Evolutionary conservation across 2,888 invertebrate species (phyloP).

Genomic region (Furcula furcula): DNA sequence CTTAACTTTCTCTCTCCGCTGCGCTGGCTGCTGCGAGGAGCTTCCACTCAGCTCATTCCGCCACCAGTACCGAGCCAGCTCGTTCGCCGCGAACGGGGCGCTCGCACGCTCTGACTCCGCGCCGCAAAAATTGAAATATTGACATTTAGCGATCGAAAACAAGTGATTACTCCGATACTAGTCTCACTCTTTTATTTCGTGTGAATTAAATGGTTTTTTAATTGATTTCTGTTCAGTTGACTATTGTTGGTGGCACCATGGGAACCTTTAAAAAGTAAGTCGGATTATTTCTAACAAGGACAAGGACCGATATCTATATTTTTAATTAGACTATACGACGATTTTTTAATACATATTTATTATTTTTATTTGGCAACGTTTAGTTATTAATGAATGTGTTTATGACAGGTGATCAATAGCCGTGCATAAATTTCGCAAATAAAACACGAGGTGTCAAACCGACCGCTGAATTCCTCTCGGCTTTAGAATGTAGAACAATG

Average conservation of each 20-base stretch:
- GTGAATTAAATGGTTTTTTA: constrained; percentile 48
- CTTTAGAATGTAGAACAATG: constrained; percentile 64
- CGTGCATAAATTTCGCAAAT: constrained; percentile 21
- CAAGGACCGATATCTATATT: constrained; percentile 9
- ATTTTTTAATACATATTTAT: background rate
- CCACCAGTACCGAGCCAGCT: constrained; percentile 55
- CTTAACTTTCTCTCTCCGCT: constrained; percentile 73
- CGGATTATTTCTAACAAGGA: constrained; percentile 23
- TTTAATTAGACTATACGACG: background rate
- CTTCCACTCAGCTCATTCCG: constrained; percentile 55
- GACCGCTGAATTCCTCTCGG: constrained; percentile 47
- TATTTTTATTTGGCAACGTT: no score
- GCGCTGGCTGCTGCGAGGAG: constrained; percentile 34
- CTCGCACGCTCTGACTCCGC: constrained; percentile 44
- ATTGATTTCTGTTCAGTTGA: constrained; percentile 53
- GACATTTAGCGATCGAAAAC: constrained; percentile 34
- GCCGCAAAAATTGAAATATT: constrained; percentile 29
- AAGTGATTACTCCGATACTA: constrained; percentile 38
- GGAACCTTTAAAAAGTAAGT: constrained; percentile 68
- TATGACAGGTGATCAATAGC: constrained; percentile 4
- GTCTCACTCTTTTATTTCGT: constrained; percentile 43
- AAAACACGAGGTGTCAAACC: constrained; percentile 31
- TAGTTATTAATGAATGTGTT: background rate
- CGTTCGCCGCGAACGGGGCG: constrained; percentile 63
- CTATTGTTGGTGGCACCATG: constrained; percentile 56